These are phyloP conservation scores for Nycteola revayana DNA, from an alignment of 2,888 invertebrate species.

Conservation along the genomic window DNA sequence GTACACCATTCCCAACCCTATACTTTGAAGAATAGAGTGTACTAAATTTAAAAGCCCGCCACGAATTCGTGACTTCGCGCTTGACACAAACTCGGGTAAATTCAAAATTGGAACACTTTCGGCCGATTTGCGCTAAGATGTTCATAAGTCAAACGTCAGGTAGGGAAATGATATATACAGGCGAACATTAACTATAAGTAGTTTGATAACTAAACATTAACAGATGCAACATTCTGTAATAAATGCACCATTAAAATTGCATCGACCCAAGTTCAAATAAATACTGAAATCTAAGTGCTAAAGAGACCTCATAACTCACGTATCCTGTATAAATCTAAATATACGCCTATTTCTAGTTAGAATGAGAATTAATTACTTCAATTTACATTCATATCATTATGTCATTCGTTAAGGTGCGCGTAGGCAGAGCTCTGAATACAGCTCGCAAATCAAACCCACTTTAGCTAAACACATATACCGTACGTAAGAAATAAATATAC, in stretches of 20 bases:
- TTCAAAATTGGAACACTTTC: constrained; percentile 59
- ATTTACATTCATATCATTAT: constrained; percentile 52
- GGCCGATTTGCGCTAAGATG: constrained; percentile 40
- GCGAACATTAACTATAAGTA: too few species aligned
- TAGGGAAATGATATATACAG: constrained; percentile 1
- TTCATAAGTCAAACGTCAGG: constrained; percentile 38
- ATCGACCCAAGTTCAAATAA: constrained; percentile 8
- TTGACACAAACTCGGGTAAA: constrained; percentile 38
- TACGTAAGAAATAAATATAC: constrained; percentile 44
- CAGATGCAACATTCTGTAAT: too few species aligned
- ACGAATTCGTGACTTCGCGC: constrained; percentile 35
- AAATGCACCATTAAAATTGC: too few species aligned
- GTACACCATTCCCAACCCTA: constrained; percentile 19
- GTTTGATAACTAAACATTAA: too few species aligned
- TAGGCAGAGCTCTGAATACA: constrained; percentile 47
- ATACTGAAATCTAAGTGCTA: constrained; percentile 17
- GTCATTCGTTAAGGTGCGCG: constrained; percentile 50
- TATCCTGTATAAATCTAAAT: constrained; percentile 28
- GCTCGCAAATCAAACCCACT: constrained; percentile 63
- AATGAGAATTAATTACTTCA: constrained; percentile 46
- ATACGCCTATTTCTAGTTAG: constrained; percentile 30
- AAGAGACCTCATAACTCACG: constrained; percentile 19
- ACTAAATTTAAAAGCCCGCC: constrained; percentile 19
- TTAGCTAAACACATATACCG: constrained; percentile 46
- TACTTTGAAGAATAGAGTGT: constrained; percentile 5